Evolutionary conservation across 2,888 invertebrate genomes (phyloP).

Genomic region (Agriopis leucophaearia): DNA sequence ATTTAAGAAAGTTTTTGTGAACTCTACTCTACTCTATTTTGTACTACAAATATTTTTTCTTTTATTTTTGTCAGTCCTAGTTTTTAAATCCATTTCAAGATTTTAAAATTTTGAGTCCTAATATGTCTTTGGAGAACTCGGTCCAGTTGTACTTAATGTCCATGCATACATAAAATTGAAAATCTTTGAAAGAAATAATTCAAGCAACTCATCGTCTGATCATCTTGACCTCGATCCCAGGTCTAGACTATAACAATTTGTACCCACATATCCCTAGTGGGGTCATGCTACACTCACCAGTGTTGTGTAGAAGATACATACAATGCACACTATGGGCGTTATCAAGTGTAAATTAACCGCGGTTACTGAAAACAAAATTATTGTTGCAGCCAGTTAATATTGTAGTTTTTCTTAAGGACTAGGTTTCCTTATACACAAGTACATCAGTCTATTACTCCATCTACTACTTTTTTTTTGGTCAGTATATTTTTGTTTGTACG

Average conservation of each 20-base stretch:
- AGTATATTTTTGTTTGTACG: no score
- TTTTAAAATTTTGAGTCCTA: no score
- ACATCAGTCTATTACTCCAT: no score
- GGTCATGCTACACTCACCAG: slow-evolving; percentile 85
- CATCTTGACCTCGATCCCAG: slow-evolving; percentile 54
- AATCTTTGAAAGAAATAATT: slow-evolving; percentile 30
- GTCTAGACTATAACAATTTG: slow-evolving; percentile 55
- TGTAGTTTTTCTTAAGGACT: background rate
- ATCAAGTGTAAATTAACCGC: slow-evolving; percentile 93
- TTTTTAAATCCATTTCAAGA: no score
- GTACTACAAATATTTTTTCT: no score
- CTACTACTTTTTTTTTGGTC: no score
- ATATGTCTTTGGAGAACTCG: no score
- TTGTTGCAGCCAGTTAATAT: slow-evolving; percentile 89
- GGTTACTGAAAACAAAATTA: slow-evolving; percentile 87
- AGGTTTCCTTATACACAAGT: no score
- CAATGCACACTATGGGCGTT: slow-evolving; percentile 92
- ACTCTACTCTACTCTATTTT: no score
- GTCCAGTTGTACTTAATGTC: no score
- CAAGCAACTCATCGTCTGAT: slow-evolving; percentile 32
- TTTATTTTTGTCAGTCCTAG: no score
- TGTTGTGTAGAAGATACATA: slow-evolving; percentile 97
- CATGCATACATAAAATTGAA: slow-evolving; percentile 7
- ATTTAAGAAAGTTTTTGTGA: no score
- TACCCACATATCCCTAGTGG: slow-evolving; percentile 45